A percentile compares a stretch with the other conserved stretches of the same genome.
phyloP scores from a whole-genome alignment of 92 coral and sea anemone species.

The Porites cylindrica region DNA sequence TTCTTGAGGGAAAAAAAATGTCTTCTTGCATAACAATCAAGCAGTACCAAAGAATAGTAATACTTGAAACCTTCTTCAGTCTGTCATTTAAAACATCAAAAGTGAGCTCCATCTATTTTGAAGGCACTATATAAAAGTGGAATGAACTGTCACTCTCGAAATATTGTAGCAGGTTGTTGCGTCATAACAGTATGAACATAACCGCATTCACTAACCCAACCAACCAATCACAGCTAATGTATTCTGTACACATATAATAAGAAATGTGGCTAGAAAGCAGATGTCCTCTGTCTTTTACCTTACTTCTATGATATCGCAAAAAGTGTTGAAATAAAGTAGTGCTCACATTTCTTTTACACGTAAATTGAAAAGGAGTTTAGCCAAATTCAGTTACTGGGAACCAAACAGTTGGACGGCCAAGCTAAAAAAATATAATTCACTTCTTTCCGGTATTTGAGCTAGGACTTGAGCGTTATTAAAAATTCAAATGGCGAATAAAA shows the following conservation, averaged over 20 bases:
- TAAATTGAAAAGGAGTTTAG: no score
- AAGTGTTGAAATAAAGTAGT: no score
- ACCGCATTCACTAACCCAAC: neutral
- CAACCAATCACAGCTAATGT: neutral
- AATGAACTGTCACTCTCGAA: no score
- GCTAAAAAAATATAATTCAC: no score
- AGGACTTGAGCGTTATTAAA: neutral
- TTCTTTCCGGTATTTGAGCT: no score
- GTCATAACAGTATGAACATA: neutral
- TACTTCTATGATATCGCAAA: neutral
- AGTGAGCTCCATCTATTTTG: neutral
- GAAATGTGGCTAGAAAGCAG: neutral
- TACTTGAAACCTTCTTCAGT: neutral
- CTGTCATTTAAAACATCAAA: neutral
- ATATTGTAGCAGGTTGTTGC: neutral
- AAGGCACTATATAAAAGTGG: neutral
- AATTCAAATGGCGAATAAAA: neutral
- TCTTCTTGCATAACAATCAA: neutral
- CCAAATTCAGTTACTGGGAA: no score
- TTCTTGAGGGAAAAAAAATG: neutral
- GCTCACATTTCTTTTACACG: no score
- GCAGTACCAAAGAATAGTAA: neutral
- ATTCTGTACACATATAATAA: neutral
- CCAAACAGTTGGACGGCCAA: no score
- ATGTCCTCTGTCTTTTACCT: neutral